phyloP scores from a whole-genome alignment of 2,113 vertebrate species.

The Meles meles region DNA sequence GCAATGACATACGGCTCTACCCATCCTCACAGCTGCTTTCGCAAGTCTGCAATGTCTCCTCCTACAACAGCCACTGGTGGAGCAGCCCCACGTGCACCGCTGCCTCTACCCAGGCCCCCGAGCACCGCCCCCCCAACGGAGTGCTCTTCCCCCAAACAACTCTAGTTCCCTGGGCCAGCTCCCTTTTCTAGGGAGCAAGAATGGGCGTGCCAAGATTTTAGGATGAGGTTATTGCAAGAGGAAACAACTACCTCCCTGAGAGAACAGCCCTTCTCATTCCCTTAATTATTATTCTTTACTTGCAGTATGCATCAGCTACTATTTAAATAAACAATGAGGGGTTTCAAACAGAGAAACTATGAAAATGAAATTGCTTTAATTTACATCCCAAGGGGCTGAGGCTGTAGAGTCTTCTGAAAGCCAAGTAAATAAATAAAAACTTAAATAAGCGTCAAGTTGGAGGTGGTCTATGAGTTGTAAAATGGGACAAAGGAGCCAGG shows the following conservation, averaged over 20 bases:
- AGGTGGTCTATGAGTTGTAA: background rate
- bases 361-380: constrained; percentile 67
- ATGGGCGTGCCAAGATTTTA: background rate
- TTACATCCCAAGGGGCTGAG: constrained; percentile 15
- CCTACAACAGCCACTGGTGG: background rate
- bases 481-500: background rate
- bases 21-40: background rate
- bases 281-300: constrained; percentile 50
- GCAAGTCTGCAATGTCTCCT: background rate
- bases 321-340: constrained; percentile 64
- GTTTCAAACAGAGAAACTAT: constrained; percentile 56
- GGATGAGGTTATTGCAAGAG: background rate
- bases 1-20: background rate
- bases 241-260: background rate
- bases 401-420: constrained; percentile 4
- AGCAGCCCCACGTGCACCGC: rapidly evolving
- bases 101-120: rapidly evolving
- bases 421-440: constrained; percentile 47
- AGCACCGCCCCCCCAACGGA: background rate
- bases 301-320: constrained; percentile 34
- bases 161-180: background rate
- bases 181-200: background rate
- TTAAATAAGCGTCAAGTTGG: background rate
- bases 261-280: background rate
- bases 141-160: background rate